Evolutionary conservation across 2,113 vertebrate species (phyloP).

Genomic region (Calidris pugnax): DNA sequence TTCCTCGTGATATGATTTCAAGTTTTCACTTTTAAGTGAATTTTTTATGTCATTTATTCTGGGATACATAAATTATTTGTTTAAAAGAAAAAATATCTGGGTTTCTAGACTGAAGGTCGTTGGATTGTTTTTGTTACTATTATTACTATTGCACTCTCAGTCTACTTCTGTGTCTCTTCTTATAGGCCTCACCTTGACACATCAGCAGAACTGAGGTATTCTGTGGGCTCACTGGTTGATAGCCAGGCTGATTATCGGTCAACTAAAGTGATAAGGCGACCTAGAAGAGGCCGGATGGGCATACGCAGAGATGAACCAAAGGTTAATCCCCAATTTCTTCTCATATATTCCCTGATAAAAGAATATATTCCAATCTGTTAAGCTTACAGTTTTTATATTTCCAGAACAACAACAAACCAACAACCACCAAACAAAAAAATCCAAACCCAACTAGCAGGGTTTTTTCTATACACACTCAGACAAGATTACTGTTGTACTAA

Average conservation of each 20-base stretch:
- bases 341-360: not conserved
- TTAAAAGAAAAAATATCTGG: not conserved
- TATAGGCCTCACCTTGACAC: slow-evolving; percentile 91
- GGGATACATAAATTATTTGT: not conserved
- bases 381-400: not conserved
- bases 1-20: not conserved
- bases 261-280: slow-evolving; percentile 90
- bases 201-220: slow-evolving; percentile 90
- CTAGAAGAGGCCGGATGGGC: slow-evolving; percentile 90
- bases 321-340: slow-evolving; percentile 70
- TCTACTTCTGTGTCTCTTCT: not conserved
- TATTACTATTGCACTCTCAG: not conserved
- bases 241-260: slow-evolving; percentile 94
- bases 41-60: not conserved
- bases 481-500: not conserved
- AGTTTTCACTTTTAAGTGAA: not conserved
- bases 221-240: slow-evolving; percentile 91
- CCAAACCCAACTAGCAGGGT: not conserved
- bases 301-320: slow-evolving; percentile 88
- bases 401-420: not conserved
- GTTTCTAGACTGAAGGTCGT: not conserved
- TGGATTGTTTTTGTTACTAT: not conserved
- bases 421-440: not conserved
- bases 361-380: not conserved
- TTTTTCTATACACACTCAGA: not conserved